phyloP scores from a whole-genome alignment of 2,888 invertebrate species.

The Hypomecis punctinalis region DNA sequence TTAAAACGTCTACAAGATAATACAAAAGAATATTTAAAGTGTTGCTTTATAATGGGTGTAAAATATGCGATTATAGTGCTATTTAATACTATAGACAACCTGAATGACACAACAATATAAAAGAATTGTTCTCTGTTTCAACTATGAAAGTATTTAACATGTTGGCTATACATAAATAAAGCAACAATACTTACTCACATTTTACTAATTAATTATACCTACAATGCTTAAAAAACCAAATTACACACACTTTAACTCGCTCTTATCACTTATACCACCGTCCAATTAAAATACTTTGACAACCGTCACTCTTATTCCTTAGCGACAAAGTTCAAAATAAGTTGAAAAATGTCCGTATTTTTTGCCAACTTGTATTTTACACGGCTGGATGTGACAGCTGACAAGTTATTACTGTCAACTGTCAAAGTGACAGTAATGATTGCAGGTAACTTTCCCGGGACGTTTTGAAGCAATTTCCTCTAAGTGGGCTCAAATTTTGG shows the following conservation, averaged over 20 bases:
- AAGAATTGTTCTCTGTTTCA: too few species aligned
- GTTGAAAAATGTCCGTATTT: constrained; percentile 6
- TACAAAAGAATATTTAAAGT: too few species aligned
- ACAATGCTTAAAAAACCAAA: not conserved
- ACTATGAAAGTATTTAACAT: too few species aligned
- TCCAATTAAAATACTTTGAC: constrained; percentile 33
- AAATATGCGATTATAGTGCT: too few species aligned
- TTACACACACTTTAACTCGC: too few species aligned
- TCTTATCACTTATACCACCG: constrained; percentile 23
- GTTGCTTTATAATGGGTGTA: too few species aligned
- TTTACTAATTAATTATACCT: too few species aligned
- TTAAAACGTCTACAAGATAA: too few species aligned
- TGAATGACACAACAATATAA: too few species aligned
- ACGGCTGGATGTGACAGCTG: constrained; percentile 34
- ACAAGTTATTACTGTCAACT: constrained; percentile 47
- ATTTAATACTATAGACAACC: too few species aligned
- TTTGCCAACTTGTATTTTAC: constrained; percentile 35
- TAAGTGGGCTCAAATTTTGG: not conserved
- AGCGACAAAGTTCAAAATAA: constrained; percentile 25
- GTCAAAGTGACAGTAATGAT: constrained; percentile 39
- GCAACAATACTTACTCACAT: not conserved
- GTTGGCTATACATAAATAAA: not conserved
- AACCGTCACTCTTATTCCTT: constrained; percentile 13
- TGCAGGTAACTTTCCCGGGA: constrained; percentile 12
- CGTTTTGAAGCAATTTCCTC: constrained; percentile 15